phyloP scores from a whole-genome alignment of 2,113 vertebrate species.

The Shinisaurus crocodilurus region DNA sequence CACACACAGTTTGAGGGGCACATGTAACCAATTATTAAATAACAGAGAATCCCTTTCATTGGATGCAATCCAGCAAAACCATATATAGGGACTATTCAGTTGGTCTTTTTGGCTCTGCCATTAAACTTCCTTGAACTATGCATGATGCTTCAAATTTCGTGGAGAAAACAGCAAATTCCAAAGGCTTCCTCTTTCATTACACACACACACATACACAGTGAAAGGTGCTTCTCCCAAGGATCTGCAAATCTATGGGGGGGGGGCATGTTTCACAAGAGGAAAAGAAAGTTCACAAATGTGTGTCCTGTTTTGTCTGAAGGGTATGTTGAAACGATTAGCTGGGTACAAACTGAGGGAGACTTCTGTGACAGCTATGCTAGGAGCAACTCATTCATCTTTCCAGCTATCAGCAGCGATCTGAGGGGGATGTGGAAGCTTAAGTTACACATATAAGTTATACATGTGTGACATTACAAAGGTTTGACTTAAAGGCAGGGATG shows the following conservation, averaged over 20 bases:
- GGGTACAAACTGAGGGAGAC: constrained; percentile 31
- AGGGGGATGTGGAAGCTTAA: constrained; percentile 9
- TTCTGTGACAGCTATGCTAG: constrained; percentile 23
- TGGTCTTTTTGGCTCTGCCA: background rate
- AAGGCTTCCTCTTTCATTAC: background rate
- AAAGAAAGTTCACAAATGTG: constrained; percentile 10
- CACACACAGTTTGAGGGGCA: background rate
- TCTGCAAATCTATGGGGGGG: background rate
- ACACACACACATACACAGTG: background rate
- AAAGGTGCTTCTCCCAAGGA: background rate
- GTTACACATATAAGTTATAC: background rate
- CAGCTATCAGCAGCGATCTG: background rate
- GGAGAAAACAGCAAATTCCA: background rate
- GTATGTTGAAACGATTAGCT: constrained; percentile 34
- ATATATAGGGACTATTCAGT: no score
- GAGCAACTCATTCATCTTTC: constrained; percentile 46
- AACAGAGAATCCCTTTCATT: background rate
- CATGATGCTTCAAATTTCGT: background rate
- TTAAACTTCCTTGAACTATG: background rate
- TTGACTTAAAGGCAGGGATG: no score
- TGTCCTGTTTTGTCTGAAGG: constrained; percentile 11
- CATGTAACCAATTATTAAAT: background rate
- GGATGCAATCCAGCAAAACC: background rate
- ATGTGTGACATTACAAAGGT: background rate
- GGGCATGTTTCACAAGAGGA: background rate